Evolutionary conservation across 2,113 vertebrate species (phyloP).

Genomic region (Phrynosoma blainvillii): DNA sequence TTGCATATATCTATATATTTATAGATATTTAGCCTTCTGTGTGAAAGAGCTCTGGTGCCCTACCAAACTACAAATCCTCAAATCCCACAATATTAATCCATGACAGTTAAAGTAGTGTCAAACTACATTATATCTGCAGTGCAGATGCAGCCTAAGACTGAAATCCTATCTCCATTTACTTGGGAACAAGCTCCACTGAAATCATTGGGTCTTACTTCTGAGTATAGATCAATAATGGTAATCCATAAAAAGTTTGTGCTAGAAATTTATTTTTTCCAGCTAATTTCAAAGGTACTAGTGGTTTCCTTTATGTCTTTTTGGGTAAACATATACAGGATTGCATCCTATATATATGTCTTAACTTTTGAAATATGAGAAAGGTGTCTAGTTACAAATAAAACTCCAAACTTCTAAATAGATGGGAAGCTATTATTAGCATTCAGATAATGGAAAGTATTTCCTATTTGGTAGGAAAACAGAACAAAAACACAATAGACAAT

Average conservation of each 20-base stretch:
- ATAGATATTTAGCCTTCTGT: no score
- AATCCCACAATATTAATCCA: no score
- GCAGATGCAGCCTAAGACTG: no score
- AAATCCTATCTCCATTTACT: neutral
- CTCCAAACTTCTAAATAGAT: neutral
- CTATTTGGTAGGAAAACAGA: slow-evolving; percentile 20
- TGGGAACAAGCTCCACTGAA: neutral
- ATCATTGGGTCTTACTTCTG: neutral
- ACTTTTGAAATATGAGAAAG: neutral
- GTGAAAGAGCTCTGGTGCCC: no score
- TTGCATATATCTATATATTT: no score
- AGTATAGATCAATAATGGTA: neutral
- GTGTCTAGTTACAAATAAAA: slow-evolving; percentile 31
- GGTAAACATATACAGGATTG: neutral
- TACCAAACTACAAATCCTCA: no score
- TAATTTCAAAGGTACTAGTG: no score
- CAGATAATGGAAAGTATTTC: slow-evolving; percentile 1
- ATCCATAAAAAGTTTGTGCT: no score
- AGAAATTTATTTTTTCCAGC: no score
- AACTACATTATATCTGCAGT: no score
- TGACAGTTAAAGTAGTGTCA: no score
- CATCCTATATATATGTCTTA: neutral
- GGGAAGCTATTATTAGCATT: slow-evolving; percentile 1
- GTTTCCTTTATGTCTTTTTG: no score
- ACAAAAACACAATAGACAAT: slow-evolving; percentile 39